phyloP scores from a whole-genome alignment of 2,888 invertebrate species.

The Tanypteryx hageni region DNA sequence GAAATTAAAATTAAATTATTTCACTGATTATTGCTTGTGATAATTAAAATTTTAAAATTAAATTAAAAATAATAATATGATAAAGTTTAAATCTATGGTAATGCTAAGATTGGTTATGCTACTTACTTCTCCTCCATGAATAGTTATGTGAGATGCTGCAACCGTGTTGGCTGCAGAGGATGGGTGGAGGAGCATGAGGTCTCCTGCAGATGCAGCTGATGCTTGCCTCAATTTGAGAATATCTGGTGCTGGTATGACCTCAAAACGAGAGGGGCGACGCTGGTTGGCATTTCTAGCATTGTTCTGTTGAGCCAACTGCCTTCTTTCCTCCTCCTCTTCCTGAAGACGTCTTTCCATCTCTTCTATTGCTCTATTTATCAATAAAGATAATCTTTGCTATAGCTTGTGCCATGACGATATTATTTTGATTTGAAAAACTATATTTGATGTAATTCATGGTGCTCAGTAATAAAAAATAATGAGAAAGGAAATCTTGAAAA shows the following conservation, averaged over 20 bases:
- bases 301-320: constrained; percentile 73
- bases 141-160: constrained; percentile 47
- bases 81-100: too few relatives aligned
- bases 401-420: too few relatives aligned
- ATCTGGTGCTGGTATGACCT: constrained; percentile 90
- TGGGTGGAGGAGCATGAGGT: constrained; percentile 51
- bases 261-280: constrained; percentile 86
- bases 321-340: constrained; percentile 78
- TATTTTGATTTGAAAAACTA: too few relatives aligned
- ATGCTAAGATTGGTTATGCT: not conserved
- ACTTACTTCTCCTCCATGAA: constrained; percentile 56
- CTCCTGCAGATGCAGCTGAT: constrained; percentile 71
- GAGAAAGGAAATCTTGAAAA: too few relatives aligned
- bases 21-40: not conserved
- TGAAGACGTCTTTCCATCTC: constrained; percentile 76
- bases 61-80: too few relatives aligned
- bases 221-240: constrained; percentile 81
- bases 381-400: not conserved
- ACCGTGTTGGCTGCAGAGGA: constrained; percentile 52
- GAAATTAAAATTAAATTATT: not conserved
- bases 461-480: too few relatives aligned
- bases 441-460: too few relatives aligned
- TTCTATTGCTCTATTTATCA: constrained; percentile 74
- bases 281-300: constrained; percentile 78
- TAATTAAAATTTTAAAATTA: not conserved